Conservation (phyloP, 2,888 invertebrate species). For the Bombyx huttoni region DNA sequence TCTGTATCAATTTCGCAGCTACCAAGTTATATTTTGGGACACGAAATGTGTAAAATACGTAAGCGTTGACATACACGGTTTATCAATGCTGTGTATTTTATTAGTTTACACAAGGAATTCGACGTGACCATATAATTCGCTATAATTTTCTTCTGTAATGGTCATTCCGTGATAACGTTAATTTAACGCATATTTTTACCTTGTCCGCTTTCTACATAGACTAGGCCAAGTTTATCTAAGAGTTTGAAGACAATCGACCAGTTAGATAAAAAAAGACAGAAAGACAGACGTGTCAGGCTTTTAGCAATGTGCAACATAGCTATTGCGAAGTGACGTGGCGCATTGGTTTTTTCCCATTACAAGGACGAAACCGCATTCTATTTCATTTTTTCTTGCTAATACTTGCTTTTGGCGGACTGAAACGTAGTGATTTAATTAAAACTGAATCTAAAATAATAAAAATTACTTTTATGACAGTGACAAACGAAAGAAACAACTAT, state of each 20-base stretch:
- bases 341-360: too few species aligned
- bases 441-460: too few species aligned
- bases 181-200: not conserved
- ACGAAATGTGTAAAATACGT: not conserved
- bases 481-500: too few species aligned
- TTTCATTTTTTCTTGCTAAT: too few species aligned
- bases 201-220: slow-evolving; percentile 4
- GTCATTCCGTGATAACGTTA: not conserved
- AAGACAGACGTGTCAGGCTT: too few species aligned
- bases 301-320: too few species aligned
- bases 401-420: too few species aligned
- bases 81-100: not conserved
- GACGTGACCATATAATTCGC: not conserved
- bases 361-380: too few species aligned
- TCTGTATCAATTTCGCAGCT: not conserved
- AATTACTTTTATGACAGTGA: too few species aligned
- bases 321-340: too few species aligned
- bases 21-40: not conserved
- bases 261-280: slow-evolving; percentile 1
- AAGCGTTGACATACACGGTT: not conserved
- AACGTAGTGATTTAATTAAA: too few species aligned
- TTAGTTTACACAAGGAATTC: not conserved
- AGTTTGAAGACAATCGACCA: slow-evolving; percentile 27
- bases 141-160: not conserved
- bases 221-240: slow-evolving; percentile 22